Percentiles rank a stretch among this genome's conserved stretches.
Evolutionary conservation across 2,797 vertebrate species (phyloP).

Genomic region (Arremon aurantiirostris): DNA sequence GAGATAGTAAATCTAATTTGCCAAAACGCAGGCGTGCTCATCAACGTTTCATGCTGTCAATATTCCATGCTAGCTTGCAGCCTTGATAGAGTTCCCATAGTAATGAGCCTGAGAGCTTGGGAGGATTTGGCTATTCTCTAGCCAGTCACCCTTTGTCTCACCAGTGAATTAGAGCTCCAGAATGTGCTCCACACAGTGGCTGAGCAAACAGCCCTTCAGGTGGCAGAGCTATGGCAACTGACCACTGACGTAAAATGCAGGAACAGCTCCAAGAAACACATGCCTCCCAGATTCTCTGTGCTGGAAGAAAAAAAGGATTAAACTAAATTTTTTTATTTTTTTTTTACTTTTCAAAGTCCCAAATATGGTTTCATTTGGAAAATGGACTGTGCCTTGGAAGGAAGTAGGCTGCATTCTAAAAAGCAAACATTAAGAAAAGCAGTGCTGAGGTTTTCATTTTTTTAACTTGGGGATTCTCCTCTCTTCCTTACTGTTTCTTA

Average conservation of each 20-base stretch:
- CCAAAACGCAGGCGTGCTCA: neutral
- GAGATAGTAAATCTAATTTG: constrained; percentile 48
- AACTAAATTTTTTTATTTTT: neutral
- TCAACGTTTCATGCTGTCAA: constrained; percentile 25
- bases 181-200: neutral
- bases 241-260: neutral
- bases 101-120: neutral
- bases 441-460: neutral
- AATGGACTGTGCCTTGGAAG: neutral
- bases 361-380: neutral
- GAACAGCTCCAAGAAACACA: neutral
- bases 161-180: neutral
- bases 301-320: neutral
- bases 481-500: neutral
- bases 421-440: neutral
- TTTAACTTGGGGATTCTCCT: neutral
- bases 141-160: neutral
- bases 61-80: neutral
- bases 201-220: neutral
- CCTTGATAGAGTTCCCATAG: neutral
- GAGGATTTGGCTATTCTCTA: neutral
- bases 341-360: neutral
- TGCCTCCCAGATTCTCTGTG: neutral
- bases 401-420: neutral
- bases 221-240: neutral